Evolutionary conservation across 2,797 vertebrate species (phyloP).

Genomic region (Phataginus tricuspis): DNA sequence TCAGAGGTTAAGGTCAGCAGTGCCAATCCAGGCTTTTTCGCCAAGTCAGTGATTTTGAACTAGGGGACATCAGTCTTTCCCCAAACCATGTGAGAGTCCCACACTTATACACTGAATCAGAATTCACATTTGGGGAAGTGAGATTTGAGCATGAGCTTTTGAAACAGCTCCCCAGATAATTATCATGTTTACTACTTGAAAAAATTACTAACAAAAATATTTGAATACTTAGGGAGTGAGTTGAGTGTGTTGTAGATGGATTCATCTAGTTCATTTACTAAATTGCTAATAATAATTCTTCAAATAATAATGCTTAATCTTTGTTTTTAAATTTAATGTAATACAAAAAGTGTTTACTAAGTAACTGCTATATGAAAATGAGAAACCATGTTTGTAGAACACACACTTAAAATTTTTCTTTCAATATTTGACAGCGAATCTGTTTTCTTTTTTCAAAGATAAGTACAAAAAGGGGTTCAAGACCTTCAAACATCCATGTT

Average conservation of each 20-base stretch:
- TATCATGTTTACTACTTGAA: neutral
- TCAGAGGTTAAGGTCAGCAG: neutral
- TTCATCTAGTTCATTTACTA: neutral
- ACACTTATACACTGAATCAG: neutral
- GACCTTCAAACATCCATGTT: neutral
- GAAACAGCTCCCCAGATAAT: neutral
- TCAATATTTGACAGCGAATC: neutral
- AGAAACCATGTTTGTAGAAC: neutral
- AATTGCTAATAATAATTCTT: neutral
- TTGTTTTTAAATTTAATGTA: neutral
- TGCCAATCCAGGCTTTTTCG: neutral
- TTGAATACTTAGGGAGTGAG: neutral
- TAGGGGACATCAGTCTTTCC: neutral
- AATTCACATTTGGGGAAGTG: neutral
- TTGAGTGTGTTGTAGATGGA: neutral
- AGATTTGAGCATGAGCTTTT: neutral
- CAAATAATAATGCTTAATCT: neutral
- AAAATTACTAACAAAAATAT: neutral
- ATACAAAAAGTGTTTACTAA: neutral
- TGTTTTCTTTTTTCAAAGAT: neutral
- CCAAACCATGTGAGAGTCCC: neutral
- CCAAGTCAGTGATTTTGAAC: neutral
- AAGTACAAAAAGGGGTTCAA: neutral
- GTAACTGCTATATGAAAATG: neutral
- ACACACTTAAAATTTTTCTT: neutral